Percentiles rank a stretch among this genome's conserved stretches.
These are phyloP conservation scores for Silurus lanzhouensis DNA, from an alignment of 2,797 vertebrate genomes.

Conservation along the genomic window DNA sequence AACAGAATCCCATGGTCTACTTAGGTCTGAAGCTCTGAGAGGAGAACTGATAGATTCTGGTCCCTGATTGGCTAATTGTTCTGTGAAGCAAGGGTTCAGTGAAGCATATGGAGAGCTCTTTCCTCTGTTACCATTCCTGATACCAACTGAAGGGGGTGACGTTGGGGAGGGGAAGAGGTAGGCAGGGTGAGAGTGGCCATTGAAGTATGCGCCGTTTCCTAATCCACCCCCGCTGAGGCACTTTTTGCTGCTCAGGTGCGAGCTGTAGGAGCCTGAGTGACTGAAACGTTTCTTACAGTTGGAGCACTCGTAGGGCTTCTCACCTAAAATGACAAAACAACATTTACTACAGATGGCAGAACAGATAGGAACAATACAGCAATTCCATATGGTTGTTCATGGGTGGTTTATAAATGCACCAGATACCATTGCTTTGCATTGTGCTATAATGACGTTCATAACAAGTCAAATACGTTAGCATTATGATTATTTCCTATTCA, in stretches of 20 bases:
- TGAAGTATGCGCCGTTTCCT: slow-evolving; percentile 56
- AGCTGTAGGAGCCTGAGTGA: slow-evolving; percentile 83
- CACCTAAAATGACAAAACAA: slow-evolving; percentile 68
- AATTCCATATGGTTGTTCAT: neutral
- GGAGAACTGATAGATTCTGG: slow-evolving; percentile 50
- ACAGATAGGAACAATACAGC: neutral
- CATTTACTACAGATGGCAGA: neutral
- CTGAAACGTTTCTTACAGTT: slow-evolving; percentile 83
- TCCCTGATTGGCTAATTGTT: slow-evolving; percentile 43
- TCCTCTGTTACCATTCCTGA: slow-evolving; percentile 61
- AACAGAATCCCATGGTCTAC: slow-evolving; percentile 66
- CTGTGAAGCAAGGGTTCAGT: slow-evolving; percentile 19
- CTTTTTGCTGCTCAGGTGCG: slow-evolving; percentile 80
- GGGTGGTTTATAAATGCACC: neutral
- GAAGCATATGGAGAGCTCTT: slow-evolving; percentile 61
- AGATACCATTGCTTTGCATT: neutral
- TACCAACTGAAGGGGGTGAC: slow-evolving; percentile 67
- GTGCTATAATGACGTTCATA: neutral
- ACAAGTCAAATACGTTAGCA: neutral
- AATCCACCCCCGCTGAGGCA: slow-evolving; percentile 70
- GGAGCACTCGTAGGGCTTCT: slow-evolving; percentile 84
- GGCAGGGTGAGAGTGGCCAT: slow-evolving; percentile 66
- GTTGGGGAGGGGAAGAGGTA: slow-evolving; percentile 65
- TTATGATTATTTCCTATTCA: neutral
- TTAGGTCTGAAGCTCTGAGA: slow-evolving; percentile 26